These are phyloP conservation scores for Listronotus bonariensis DNA, from an alignment of 1,140 invertebrate genomes.

Conservation along the genomic window DNA sequence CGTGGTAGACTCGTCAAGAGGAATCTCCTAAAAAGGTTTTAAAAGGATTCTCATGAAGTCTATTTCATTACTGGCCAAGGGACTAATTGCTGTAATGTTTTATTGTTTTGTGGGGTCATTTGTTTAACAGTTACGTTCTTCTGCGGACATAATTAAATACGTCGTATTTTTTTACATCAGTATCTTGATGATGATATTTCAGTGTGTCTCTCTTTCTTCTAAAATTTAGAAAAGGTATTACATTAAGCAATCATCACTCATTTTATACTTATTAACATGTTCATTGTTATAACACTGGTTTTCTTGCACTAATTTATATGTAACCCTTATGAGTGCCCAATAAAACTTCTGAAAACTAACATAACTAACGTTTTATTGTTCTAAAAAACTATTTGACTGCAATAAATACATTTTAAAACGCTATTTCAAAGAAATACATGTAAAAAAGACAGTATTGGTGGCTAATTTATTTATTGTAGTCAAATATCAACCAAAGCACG, in stretches of 20 bases:
- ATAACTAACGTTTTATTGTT: constrained; percentile 50
- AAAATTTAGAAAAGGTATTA: constrained; percentile 12
- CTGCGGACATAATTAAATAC: no score
- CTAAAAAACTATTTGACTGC: constrained; percentile 26
- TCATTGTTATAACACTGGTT: constrained; percentile 49
- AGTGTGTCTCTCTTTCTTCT: constrained; percentile 8
- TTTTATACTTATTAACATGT: constrained; percentile 16
- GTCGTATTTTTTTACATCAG: no score
- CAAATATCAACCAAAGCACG: constrained; percentile 52
- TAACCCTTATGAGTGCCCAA: constrained; percentile 60
- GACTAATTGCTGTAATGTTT: no score
- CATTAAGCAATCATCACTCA: constrained; percentile 9
- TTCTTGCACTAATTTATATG: constrained; percentile 50
- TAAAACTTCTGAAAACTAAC: constrained; percentile 61
- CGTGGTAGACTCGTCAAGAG: no score
- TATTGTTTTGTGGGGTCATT: no score
- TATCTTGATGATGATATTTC: neutral
- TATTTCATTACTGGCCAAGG: no score
- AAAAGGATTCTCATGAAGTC: no score
- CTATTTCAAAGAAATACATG: constrained; percentile 1
- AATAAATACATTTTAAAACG: constrained; percentile 14
- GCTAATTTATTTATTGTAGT: constrained; percentile 27
- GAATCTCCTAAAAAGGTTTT: no score
- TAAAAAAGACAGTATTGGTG: neutral
- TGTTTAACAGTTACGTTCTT: no score